These are phyloP conservation scores for Drosophila truncata DNA, from an alignment of 1,140 invertebrate species.

Conservation along the genomic window DNA sequence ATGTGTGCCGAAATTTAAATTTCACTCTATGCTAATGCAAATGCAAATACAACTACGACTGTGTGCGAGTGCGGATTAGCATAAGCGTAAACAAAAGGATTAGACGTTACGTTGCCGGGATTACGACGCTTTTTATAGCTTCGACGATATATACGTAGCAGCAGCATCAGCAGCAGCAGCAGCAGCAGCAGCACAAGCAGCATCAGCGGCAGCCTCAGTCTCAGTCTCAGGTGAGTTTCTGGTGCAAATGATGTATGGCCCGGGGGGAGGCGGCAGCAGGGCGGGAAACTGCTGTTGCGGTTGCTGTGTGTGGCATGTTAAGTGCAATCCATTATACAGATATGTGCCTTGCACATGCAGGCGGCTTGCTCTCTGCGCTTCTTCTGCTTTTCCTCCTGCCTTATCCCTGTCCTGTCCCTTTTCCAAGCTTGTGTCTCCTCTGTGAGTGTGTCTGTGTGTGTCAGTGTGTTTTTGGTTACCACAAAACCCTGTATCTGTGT, in stretches of 20 bases:
- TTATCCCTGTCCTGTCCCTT: conserved; percentile 7
- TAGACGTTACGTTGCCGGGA: conserved; percentile 53
- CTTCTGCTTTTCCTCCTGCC: neutral
- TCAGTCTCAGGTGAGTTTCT: conserved; percentile 58
- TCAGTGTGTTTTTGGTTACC: conserved; percentile 56
- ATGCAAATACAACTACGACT: conserved; percentile 40
- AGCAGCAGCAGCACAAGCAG: conserved; percentile 10
- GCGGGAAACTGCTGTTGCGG: conserved; percentile 56
- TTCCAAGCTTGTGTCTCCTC: conserved; percentile 2
- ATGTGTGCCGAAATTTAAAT: conserved; percentile 83
- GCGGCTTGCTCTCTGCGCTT: conserved; percentile 34
- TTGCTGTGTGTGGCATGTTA: conserved; percentile 78
- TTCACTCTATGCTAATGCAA: conserved; percentile 68
- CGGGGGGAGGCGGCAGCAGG: neutral
- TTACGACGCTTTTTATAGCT: conserved; percentile 47
- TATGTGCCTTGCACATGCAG: conserved; percentile 65
- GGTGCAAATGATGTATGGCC: conserved; percentile 75
- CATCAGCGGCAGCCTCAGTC: conserved; percentile 18
- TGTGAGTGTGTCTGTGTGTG: conserved; percentile 14
- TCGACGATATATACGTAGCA: conserved; percentile 20
- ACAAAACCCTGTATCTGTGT: conserved; percentile 34
- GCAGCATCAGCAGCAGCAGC: conserved; percentile 15
- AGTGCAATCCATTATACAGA: conserved; percentile 83
- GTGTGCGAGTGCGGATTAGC: conserved; percentile 57
- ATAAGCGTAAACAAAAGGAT: conserved; percentile 80